These are phyloP conservation scores for Athene noctua DNA, from an alignment of 2,113 vertebrate genomes.

Conservation along the genomic window DNA sequence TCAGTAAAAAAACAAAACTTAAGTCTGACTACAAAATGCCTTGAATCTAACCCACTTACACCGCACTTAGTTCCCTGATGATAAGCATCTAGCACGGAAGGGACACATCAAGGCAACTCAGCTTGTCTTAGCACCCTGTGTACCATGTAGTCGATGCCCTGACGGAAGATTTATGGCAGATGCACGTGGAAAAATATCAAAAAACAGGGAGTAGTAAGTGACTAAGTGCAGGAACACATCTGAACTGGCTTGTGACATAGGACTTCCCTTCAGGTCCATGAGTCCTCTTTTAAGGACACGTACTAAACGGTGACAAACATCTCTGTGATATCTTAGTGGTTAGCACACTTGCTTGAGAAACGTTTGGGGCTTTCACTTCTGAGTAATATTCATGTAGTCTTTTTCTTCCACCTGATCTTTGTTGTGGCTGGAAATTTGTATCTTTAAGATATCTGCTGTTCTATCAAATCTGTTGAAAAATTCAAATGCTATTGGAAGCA, in stretches of 20 bases:
- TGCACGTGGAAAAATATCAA: background rate
- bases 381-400: rapidly evolving
- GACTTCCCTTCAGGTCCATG: background rate
- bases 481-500: background rate
- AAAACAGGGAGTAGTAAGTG: background rate
- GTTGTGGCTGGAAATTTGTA: background rate
- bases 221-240: background rate
- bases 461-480: background rate
- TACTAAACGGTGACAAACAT: background rate
- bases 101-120: background rate
- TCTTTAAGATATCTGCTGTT: background rate
- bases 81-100: background rate
- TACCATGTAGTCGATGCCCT: too few species aligned
- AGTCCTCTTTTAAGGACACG: background rate
- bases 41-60: background rate
- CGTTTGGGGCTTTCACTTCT: background rate
- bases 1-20: background rate
- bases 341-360: background rate
- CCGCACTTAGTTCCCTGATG: background rate
- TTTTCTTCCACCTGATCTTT: background rate
- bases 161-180: background rate
- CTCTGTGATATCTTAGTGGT: background rate
- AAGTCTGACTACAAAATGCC: background rate
- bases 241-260: background rate
- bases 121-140: background rate